These are phyloP conservation scores for Argya squamiceps DNA, from an alignment of 2,797 vertebrate genomes.

Conservation along the genomic window DNA sequence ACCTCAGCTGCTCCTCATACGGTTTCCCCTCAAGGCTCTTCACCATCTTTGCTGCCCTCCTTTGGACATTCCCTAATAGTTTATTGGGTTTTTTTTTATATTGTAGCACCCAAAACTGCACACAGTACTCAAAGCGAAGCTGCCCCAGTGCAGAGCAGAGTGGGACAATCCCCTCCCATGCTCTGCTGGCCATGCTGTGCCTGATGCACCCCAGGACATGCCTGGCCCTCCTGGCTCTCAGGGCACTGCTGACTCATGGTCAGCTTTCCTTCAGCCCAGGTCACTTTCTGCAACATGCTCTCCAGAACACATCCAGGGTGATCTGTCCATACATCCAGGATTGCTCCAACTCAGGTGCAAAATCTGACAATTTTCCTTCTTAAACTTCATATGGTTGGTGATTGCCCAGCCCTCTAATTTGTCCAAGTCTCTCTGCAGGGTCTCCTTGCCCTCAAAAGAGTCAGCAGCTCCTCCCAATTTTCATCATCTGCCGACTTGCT, in stretches of 20 bases:
- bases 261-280: accelerated
- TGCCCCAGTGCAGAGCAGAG: accelerated
- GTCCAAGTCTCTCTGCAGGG: not conserved
- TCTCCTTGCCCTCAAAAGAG: not conserved
- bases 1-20: not conserved
- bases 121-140: accelerated
- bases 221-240: not conserved
- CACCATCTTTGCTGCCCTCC: not conserved
- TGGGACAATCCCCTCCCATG: not conserved
- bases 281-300: too few species aligned
- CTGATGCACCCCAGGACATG: accelerated
- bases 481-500: not conserved
- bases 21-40: not conserved
- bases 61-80: not conserved
- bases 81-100: not conserved
- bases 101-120: accelerated
- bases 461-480: not conserved
- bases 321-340: not conserved
- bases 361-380: accelerated
- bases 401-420: not conserved
- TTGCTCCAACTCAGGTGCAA: not conserved
- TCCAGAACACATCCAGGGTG: not conserved
- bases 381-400: not conserved
- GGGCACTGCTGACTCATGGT: not conserved
- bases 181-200: not conserved